Evolutionary conservation across 2,113 vertebrate species (phyloP).

Genomic region (Trichomycterus rosablanca): DNA sequence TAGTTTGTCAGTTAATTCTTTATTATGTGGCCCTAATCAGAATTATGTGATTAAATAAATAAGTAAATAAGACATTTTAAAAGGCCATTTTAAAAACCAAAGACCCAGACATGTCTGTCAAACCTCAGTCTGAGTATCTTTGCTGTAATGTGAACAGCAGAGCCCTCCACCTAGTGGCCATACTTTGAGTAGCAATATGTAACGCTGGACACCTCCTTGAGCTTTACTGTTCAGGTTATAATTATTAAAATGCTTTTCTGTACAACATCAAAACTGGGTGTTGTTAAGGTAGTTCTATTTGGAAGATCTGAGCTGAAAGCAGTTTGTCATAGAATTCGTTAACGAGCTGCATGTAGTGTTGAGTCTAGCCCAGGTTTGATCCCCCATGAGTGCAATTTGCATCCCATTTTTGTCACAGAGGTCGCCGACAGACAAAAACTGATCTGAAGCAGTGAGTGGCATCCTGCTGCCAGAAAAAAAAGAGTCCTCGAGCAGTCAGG

Average conservation of each 20-base stretch:
- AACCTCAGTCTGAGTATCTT: no score
- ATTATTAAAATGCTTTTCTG: neutral
- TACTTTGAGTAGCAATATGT: neutral
- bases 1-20: no score
- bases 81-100: no score
- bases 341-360: neutral
- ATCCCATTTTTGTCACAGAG: neutral
- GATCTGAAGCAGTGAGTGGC: constrained; percentile 6
- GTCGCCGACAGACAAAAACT: constrained; percentile 32
- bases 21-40: no score
- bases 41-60: no score
- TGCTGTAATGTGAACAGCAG: neutral
- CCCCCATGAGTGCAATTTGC: neutral
- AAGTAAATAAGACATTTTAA: no score
- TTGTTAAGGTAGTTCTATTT: neutral
- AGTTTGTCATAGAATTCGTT: neutral
- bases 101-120: no score
- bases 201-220: no score
- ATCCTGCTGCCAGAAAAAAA: constrained; percentile 11
- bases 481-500: constrained; percentile 3
- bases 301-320: neutral
- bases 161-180: constrained; percentile 1
- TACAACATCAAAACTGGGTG: neutral
- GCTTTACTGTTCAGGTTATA: no score
- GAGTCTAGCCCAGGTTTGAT: neutral